Evolutionary conservation across 2,888 invertebrate species (phyloP).

Genomic region (Euplexia lucipara): DNA sequence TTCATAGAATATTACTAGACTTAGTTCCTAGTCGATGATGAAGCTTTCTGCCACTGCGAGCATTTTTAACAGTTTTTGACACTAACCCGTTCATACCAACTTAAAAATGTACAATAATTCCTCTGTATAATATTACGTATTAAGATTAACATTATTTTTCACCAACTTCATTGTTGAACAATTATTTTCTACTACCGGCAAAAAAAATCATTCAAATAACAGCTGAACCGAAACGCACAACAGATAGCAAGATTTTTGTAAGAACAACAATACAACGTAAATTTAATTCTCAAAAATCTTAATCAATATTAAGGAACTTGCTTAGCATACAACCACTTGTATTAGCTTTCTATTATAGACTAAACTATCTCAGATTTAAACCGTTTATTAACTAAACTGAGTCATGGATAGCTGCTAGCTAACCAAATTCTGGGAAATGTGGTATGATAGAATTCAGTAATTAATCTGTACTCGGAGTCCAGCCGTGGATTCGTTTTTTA

Average conservation of each 20-base stretch:
- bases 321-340: conserved; percentile 18
- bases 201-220: conserved; percentile 18
- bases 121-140: neutral
- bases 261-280: conserved; percentile 22
- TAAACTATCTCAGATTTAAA: conserved; percentile 30
- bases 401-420: conserved; percentile 32
- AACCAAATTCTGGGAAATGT: conserved; percentile 38
- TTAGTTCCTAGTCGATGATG: no score
- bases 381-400: conserved; percentile 37
- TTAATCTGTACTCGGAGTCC: conserved; percentile 36
- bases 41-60: no score
- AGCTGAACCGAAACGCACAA: neutral
- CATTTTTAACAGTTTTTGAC: no score
- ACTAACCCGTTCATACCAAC: no score
- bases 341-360: conserved; percentile 13
- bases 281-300: conserved; percentile 10
- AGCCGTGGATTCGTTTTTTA: no score
- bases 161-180: neutral
- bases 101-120: no score
- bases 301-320: conserved; percentile 15
- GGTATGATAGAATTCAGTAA: conserved; percentile 16
- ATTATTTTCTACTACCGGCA: neutral
- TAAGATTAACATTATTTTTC: neutral
- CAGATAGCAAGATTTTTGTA: neutral
- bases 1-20: no score